Conservation (phyloP, 2,797 vertebrate genomes). For the Ciconia nigra region DNA sequence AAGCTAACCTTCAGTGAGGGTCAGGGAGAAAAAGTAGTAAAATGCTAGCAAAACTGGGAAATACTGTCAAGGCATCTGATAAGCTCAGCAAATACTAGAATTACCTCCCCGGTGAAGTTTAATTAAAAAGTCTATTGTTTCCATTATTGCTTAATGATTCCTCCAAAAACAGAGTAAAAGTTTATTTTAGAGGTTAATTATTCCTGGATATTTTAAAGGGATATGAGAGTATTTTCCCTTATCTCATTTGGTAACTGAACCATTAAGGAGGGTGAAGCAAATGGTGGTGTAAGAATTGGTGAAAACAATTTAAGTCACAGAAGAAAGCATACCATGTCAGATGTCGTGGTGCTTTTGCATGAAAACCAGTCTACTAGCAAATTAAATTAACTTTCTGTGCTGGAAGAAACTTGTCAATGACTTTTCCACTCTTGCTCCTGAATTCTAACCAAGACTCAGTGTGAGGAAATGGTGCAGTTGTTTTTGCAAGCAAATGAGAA, state of each 20-base stretch:
- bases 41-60: background rate
- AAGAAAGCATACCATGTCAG: background rate
- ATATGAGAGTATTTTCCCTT: background rate
- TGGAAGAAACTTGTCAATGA: background rate
- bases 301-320: background rate
- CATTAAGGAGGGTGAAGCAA: background rate
- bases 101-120: slow-evolving; percentile 34
- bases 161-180: background rate
- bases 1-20: background rate
- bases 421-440: background rate
- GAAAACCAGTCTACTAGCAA: slow-evolving; percentile 24
- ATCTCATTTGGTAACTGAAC: background rate
- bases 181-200: slow-evolving; percentile 53
- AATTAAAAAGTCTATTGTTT: slow-evolving; percentile 51
- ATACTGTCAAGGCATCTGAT: background rate
- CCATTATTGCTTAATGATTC: slow-evolving; percentile 43
- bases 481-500: background rate
- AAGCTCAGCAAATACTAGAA: slow-evolving; percentile 35
- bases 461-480: background rate
- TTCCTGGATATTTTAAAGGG: slow-evolving; percentile 32
- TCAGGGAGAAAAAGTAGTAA: background rate
- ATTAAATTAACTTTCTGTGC: slow-evolving; percentile 41
- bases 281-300: background rate
- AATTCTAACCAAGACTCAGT: background rate
- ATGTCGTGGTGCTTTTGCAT: background rate